Evolutionary conservation across 92 coral and sea anemone species (phyloP), one percentile per base, ranked within the genome.

Genomic region (Epizoanthus fatuus): DNA sequence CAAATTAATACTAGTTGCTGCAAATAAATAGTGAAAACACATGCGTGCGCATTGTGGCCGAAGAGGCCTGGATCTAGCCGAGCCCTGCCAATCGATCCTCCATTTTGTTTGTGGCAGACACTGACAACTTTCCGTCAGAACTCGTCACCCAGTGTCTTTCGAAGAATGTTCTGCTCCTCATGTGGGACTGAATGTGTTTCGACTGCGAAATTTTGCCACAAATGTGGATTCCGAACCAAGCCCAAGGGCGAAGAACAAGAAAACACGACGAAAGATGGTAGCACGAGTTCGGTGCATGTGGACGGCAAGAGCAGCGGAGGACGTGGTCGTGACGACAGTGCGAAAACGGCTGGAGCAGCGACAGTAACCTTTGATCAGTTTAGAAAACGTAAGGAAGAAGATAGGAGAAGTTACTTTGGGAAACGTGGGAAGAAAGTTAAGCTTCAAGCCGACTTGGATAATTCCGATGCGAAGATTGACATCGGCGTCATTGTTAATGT

Each of bases 401-500:
- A 72, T 72, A 72, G 77, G 77, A 72, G 78, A 72, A 72, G 78
- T 72, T 72, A 72, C 78, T 72, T 72, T 72, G 62, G 78, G 62
- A 72, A 72, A 52, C 78, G 63, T 72, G 78, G 49, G 63, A 72
- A 72, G 47, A 72, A 72, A 72, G 78, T 52, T 63, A 72, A 72
- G 63, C 78, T 52, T 72, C 78, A 72, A 72, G 44, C 78, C 62
- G 63, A 72, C 45, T 72, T 72, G 78, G 63, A 72, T 71, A 71
- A 71, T 75, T 83, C 88, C 16, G 89, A 86, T 51, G 89, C 25
- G 67, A 92, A 92, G 82, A 85, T 88, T 32, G 89, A 92, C 73
- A 88, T 92, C 58, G 86, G 90, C 49, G 64, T 88, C 66, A 92
- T 88, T 73, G 66, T 39, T n/a, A n/a, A n/a, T n/a, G n/a, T 66